Percentiles rank a stretch among this genome's conserved stretches.
phyloP scores from a whole-genome alignment of 2,113 vertebrate genomes.

The Rhodinocichla rosea region DNA sequence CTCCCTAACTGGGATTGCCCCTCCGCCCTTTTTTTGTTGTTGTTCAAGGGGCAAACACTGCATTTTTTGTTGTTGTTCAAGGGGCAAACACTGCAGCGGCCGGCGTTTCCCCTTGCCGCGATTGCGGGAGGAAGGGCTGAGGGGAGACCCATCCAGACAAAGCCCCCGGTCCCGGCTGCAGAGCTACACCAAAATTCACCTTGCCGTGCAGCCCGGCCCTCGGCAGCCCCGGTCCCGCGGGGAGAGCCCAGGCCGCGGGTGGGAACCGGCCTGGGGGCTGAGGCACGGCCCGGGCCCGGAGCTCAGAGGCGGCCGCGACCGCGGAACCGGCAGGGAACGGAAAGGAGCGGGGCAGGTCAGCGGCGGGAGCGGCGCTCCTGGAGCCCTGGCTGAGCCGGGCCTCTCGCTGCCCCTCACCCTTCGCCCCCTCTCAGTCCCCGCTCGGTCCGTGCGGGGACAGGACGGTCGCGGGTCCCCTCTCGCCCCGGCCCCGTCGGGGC shows the following conservation, averaged over 20 bases:
- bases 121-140: neutral
- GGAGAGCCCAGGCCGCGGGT: neutral
- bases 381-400: neutral
- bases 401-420: neutral
- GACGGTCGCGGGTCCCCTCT: neutral
- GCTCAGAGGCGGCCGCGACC: neutral
- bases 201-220: neutral
- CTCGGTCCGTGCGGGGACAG: neutral
- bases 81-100: accelerated
- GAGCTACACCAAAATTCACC: neutral
- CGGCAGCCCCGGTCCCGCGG: neutral
- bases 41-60: accelerated
- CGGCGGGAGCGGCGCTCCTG: neutral
- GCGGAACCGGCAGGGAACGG: neutral
- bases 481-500: neutral
- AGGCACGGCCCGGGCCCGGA: accelerated
- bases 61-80: neutral
- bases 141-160: neutral
- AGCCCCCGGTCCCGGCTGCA: neutral
- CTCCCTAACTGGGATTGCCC: too few species aligned
- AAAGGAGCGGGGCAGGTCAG: neutral
- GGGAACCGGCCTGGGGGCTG: neutral
- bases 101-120: neutral
- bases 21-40: neutral
- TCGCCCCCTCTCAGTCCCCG: accelerated